Conservation (phyloP, 2,113 vertebrate species). For the Noctilio leporinus region DNA sequence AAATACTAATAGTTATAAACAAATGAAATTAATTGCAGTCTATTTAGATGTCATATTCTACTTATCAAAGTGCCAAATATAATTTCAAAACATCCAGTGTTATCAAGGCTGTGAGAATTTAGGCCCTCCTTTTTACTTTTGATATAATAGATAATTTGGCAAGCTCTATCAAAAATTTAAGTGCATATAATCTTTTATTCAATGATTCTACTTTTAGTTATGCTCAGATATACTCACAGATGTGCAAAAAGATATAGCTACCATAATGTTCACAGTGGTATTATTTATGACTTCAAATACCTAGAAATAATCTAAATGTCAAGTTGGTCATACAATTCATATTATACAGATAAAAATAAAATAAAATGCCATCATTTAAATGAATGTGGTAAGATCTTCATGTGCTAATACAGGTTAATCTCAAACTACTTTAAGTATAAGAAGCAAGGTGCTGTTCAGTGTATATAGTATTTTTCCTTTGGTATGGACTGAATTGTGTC, state of each 20-base stretch:
- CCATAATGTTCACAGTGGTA: neutral
- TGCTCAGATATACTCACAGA: neutral
- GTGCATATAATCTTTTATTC: too few species aligned
- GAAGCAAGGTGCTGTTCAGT: neutral
- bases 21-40: neutral
- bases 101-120: neutral
- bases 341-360: neutral
- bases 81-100: neutral
- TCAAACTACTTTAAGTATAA: neutral
- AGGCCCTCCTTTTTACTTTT: neutral
- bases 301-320: neutral
- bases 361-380: neutral
- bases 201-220: neutral
- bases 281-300: neutral
- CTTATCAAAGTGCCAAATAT: neutral
- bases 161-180: neutral
- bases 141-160: neutral
- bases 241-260: neutral
- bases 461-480: neutral
- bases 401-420: neutral
- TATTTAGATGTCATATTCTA: neutral
- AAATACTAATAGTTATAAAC: neutral
- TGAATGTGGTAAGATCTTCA: neutral
- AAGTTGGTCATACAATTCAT: neutral
- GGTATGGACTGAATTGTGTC: neutral